These are phyloP conservation scores for Schrankia costaestrigalis DNA, from an alignment of 2,888 invertebrate species.

Conservation along the genomic window DNA sequence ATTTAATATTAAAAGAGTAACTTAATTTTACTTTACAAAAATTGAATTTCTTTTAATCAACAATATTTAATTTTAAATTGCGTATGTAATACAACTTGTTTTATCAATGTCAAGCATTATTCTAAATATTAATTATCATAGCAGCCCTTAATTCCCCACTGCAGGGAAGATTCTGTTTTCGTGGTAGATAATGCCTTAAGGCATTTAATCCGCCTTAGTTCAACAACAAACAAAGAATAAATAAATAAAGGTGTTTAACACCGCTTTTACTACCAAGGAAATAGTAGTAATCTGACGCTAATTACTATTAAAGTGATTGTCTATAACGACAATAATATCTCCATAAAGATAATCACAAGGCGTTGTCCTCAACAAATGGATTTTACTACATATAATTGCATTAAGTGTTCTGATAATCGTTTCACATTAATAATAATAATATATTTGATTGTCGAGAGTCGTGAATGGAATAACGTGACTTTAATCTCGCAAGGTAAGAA, in stretches of 20 bases:
- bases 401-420: constrained; percentile 33
- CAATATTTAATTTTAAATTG: too few relatives aligned
- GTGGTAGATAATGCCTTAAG: too few relatives aligned
- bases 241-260: constrained; percentile 4
- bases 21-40: too few relatives aligned
- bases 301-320: constrained; percentile 15
- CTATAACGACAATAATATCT: constrained; percentile 20
- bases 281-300: constrained; percentile 8
- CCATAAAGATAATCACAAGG: constrained; percentile 19
- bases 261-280: constrained; percentile 15
- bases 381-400: constrained; percentile 38
- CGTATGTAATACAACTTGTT: too few relatives aligned
- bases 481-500: constrained; percentile 46
- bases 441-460: constrained; percentile 36
- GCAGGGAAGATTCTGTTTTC: too few relatives aligned
- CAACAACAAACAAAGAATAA: too few relatives aligned
- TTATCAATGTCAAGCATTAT: too few relatives aligned
- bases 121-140: too few relatives aligned
- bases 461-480: constrained; percentile 41
- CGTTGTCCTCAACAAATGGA: constrained; percentile 33
- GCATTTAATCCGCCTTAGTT: too few relatives aligned
- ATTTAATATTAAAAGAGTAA: too few relatives aligned
- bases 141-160: too few relatives aligned
- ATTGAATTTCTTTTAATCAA: too few relatives aligned
- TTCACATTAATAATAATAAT: constrained; percentile 27